Evolutionary conservation across 2,888 invertebrate genomes (phyloP).

Genomic region (Zhuqinia jingwanae): DNA sequence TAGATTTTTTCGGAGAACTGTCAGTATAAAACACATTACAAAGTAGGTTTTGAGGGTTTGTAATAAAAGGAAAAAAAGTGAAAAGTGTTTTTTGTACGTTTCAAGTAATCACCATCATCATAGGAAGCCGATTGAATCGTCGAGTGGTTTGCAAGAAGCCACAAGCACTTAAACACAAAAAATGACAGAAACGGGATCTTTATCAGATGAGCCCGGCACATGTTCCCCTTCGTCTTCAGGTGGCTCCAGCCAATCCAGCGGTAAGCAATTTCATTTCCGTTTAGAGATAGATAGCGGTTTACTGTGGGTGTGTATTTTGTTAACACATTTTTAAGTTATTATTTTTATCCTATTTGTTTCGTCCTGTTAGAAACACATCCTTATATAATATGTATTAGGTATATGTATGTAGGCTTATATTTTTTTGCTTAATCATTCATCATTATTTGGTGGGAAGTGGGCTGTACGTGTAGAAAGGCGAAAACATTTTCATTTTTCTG

Average conservation of each 20-base stretch:
- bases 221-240: constrained; percentile 78
- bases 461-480: constrained; percentile 56
- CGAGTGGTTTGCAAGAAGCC: constrained; percentile 40
- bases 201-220: constrained; percentile 79
- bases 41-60: background rate
- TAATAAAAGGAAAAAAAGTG: background rate
- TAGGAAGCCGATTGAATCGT: constrained; percentile 25
- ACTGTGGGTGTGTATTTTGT: background rate
- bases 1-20: too few species aligned
- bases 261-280: constrained; percentile 59
- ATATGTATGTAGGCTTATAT: background rate
- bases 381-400: too few species aligned
- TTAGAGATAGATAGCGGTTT: background rate
- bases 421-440: constrained; percentile 61
- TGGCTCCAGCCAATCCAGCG: constrained; percentile 74
- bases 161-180: background rate
- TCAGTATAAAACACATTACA: background rate
- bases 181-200: constrained; percentile 78
- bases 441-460: constrained; percentile 62
- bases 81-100: constrained; percentile 1
- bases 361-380: background rate
- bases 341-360: constrained; percentile 9
- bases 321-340: constrained; percentile 33
- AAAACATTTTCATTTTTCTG: constrained; percentile 61
- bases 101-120: constrained; percentile 12